Base-by-base conservation (phyloP, 2,113 vertebrate genomes). In the Carettochelys insculpta region DNA sequence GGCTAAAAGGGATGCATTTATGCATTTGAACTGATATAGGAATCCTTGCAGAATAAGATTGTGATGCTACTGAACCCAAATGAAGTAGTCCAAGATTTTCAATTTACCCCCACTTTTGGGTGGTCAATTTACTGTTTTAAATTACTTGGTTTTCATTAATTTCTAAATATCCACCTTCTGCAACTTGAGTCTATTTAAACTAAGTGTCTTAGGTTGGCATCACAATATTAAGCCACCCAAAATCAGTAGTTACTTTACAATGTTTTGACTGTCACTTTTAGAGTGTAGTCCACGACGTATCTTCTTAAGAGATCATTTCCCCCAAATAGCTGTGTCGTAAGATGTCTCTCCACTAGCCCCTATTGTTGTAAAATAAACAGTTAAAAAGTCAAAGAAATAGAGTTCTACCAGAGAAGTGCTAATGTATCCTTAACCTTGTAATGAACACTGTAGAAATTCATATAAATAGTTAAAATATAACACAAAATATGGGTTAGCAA, bases 371-470 rank as follows among this genome's bases (percentile, higher is more conserved):
- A 76, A 65, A 77, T 12, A 51, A 89, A 91, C 31, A 38, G 61
- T 38, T 65, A 31, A 34, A 68, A 68, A 61, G 61, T 29, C 34
- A 75, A 24, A 80, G 53, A 93, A 47, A 9, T 14, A n/a, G 2
- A 20, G 87, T 94, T 92, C 77, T 80, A 13, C 73, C 3, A 0
- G 38, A 34, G 12, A 75, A 22, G 80, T 53, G 24, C 41, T 84
- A 3, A 0, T 25, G 5, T 85, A 12, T 80, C 91, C 78, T 86
- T 53, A 90, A 58, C 75, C 38, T 82, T 65, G 34, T 75, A 50
- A 87, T 75, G 65, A 94, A 71, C 71, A 77, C 73, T 85, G 34
- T 80, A 77, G 27, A 96, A 91, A 53, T 31, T n/a, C 77, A 90
- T 48, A 1, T 58, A 80, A 90, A 61, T 76, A 94, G 80, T 82